Conservation (phyloP, 92 coral and sea anemone genomes). For the Parazoanthus darwini region DNA sequence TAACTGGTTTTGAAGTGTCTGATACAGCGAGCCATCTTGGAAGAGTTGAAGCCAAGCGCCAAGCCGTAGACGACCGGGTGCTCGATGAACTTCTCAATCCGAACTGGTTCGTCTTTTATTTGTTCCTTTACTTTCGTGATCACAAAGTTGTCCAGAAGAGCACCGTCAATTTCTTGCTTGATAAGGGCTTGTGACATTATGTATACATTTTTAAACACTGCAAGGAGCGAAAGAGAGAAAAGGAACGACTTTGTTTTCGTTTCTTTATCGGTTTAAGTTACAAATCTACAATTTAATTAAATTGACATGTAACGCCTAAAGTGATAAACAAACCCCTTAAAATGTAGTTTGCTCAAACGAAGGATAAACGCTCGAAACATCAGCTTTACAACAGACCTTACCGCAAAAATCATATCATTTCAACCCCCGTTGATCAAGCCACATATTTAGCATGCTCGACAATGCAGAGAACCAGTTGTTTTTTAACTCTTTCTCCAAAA, state of each 20-base stretch:
- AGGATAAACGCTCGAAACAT: too few species aligned
- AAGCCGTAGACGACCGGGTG: slow-evolving; percentile 55
- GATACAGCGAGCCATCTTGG: slow-evolving; percentile 40
- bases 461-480: too few species aligned
- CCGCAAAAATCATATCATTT: too few species aligned
- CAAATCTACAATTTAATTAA: too few species aligned
- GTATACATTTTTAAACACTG: slow-evolving; percentile 16
- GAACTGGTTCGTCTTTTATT: slow-evolving; percentile 18
- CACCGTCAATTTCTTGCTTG: slow-evolving; percentile 35
- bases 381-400: too few species aligned
- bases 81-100: slow-evolving; percentile 52
- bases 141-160: slow-evolving; percentile 48
- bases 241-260: neutral
- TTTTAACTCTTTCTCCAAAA: too few species aligned
- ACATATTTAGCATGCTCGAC: too few species aligned
- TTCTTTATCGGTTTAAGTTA: neutral
- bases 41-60: slow-evolving; percentile 35
- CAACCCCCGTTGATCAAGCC: too few species aligned
- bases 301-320: too few species aligned
- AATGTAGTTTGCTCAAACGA: too few species aligned
- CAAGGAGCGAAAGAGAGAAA: neutral
- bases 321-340: too few species aligned
- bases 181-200: slow-evolving; percentile 30
- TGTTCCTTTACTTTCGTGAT: slow-evolving; percentile 34
- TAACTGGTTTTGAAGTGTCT: slow-evolving; percentile 44